Base-by-base conservation (phyloP, 2,797 vertebrate species). In the Rachycentron canadum region DNA sequence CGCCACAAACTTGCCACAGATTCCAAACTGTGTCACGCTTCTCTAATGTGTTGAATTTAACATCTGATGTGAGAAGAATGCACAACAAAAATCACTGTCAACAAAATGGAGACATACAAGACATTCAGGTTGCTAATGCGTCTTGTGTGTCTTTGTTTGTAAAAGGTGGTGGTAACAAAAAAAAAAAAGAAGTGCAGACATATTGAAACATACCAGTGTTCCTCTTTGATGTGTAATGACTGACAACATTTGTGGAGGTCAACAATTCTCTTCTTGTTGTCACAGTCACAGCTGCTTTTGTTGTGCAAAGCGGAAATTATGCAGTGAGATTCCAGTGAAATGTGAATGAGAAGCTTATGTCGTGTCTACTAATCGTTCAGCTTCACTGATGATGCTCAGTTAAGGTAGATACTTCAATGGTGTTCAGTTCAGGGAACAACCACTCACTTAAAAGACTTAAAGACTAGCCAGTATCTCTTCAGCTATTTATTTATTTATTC, bases 401-500 rank as follows among this genome's bases (percentile, higher is more conserved):
- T 59, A 11, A 43, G n/a, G 25, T 58, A 52, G 50, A 69, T 38
- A 32, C 28, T 38, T 59, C 1, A 34, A 47, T 34, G 23, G 30
- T 47, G 73, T 81, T 87, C 23, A 69, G 61, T 79, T 87, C 76
- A 86, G 84, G 88, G 85, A 90, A 63, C 77, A 83, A 56, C 38
- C 63, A 28, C n/a, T 61, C 14, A 30, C 61, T 66, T 47, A 14
- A 53, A 59, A 36, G 60, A 84, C 43, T 78, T 47, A 45, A 55
- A 43, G 68, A 79, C 68, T 32, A 56, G 60, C 66, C 69, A 64
- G 84, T 63, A 63, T 41, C 52, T 83, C 53, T 76, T 79, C 38
- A 75, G 50, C 25, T 93, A 93, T 92, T 93, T 95, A 93, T 94
- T 91, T 93, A 92, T 95, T 91, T 92, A 88, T 92, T 89, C 73